A percentile compares a stretch with the other conserved stretches of the same genome.
These are phyloP conservation scores for Ephydatia muelleri DNA, from an alignment of 37 sponge, comb jelly and placozoan genomes.

Conservation along the genomic window DNA sequence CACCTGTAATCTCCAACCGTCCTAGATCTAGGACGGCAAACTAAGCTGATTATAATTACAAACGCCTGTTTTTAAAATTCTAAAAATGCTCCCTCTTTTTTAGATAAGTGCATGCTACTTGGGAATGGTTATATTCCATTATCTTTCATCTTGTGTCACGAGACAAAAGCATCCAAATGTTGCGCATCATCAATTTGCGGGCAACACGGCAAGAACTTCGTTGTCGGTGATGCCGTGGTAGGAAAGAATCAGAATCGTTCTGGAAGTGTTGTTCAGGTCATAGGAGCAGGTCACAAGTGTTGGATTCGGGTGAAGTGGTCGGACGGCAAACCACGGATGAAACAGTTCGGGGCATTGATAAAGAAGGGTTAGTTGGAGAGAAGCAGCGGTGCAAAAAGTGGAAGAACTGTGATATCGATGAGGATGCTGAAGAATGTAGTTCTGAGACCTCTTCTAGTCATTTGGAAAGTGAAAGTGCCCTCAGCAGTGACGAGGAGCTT, in stretches of 20 bases:
- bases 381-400: background rate
- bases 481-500: background rate
- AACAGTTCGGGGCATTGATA: background rate
- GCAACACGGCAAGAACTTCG: background rate
- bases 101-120: background rate
- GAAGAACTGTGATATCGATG: background rate
- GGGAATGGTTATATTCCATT: background rate
- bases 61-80: background rate
- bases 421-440: background rate
- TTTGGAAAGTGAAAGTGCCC: background rate
- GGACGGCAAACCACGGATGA: background rate
- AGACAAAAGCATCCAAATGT: no score
- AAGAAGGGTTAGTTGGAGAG: background rate
- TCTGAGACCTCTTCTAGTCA: background rate
- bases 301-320: background rate
- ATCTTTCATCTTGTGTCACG: no score
- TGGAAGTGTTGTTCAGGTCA: background rate
- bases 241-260: constrained; percentile 1
- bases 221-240: background rate
- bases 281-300: background rate
- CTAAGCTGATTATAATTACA: background rate
- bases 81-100: background rate
- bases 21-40: background rate
- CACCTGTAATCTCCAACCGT: background rate
- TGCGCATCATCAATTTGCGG: background rate